Conservation (phyloP, 2,113 vertebrate species). For the Tympanuchus pallidicinctus region DNA sequence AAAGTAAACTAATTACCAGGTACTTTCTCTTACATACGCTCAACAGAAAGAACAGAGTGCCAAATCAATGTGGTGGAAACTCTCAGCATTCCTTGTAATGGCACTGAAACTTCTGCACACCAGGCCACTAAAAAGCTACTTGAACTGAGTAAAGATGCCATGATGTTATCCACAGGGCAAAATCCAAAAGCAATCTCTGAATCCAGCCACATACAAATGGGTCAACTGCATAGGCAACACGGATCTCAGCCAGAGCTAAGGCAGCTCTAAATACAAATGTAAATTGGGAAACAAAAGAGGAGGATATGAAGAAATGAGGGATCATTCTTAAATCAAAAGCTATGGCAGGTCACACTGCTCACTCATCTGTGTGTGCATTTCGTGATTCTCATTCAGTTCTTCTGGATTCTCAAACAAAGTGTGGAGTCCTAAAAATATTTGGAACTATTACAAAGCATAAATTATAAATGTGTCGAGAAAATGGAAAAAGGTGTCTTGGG, state of each 20-base stretch:
- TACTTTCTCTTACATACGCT: not conserved
- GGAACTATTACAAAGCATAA: slow-evolving; percentile 87
- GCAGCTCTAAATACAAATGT: slow-evolving; percentile 23
- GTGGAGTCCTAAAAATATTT: slow-evolving; percentile 84
- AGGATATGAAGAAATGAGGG: slow-evolving; percentile 23
- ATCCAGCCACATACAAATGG: not conserved
- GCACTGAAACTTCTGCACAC: not conserved
- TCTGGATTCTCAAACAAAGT: slow-evolving; percentile 81
- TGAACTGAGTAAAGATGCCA: not conserved
- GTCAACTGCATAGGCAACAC: not conserved
- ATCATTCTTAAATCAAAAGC: slow-evolving; percentile 55
- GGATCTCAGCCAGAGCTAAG: slow-evolving; percentile 1
- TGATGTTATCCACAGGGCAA: not conserved
- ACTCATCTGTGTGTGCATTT: slow-evolving; percentile 67
- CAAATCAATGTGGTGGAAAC: not conserved
- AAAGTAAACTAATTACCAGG: not conserved
- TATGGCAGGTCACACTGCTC: slow-evolving; percentile 39
- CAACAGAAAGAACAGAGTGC: not conserved
- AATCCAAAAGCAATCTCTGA: slow-evolving; percentile 23
- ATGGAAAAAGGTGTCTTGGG: slow-evolving; percentile 82
- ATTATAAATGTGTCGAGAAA: slow-evolving; percentile 86
- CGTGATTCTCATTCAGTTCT: slow-evolving; percentile 72
- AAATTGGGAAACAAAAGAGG: slow-evolving; percentile 12
- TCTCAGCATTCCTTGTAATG: not conserved
- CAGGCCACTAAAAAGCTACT: slow-evolving; percentile 5